phyloP scores from a whole-genome alignment of 2,113 vertebrate genomes.

The Corvus hawaiiensis region DNA sequence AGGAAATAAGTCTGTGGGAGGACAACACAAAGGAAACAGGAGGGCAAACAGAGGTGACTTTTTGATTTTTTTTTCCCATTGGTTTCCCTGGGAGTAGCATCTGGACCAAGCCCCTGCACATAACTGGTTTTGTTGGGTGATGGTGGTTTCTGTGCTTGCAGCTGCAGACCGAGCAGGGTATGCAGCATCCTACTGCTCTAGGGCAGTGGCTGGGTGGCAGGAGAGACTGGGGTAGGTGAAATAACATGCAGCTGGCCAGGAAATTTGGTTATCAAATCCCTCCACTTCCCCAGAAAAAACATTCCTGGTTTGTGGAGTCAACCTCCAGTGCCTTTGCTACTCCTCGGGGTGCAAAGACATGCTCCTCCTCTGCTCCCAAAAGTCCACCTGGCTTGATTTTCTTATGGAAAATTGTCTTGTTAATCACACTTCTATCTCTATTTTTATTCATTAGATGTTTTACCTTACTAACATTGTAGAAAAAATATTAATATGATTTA shows the following conservation, averaged over 20 bases:
- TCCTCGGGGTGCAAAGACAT: accelerated
- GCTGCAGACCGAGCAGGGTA: background rate
- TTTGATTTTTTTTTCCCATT: background rate
- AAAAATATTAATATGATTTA: background rate
- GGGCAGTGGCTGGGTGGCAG: background rate
- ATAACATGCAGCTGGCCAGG: background rate
- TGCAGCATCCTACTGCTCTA: background rate
- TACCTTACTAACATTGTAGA: background rate
- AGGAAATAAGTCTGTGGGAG: background rate
- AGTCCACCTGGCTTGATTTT: background rate
- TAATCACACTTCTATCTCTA: background rate
- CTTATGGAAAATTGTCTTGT: background rate
- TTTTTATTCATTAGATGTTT: background rate
- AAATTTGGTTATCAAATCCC: background rate
- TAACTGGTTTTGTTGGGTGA: background rate
- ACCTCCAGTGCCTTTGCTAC: background rate
- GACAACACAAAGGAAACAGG: background rate
- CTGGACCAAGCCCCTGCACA: background rate
- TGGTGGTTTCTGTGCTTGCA: background rate
- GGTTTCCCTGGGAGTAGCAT: background rate
- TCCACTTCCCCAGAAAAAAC: background rate
- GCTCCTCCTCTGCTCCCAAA: background rate
- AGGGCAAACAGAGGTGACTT: background rate
- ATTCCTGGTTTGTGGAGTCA: background rate
- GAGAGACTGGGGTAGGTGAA: background rate